These are phyloP conservation scores for Yponomeuta cagnagella DNA, from an alignment of 2,888 invertebrate genomes.

Conservation along the genomic window DNA sequence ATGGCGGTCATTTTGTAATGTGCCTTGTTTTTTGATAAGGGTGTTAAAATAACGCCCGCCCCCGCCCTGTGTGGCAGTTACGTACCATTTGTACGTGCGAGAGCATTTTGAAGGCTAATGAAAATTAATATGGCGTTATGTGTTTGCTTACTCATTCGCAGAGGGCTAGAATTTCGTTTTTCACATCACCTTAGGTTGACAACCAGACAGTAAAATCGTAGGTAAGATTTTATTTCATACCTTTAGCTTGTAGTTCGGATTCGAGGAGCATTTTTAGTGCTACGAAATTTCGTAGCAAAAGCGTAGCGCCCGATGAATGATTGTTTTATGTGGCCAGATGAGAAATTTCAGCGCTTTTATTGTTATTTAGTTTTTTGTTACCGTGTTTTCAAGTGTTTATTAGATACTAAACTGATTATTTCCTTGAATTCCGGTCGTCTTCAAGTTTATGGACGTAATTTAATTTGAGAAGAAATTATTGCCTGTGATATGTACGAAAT, in stretches of 20 bases:
- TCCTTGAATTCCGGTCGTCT: background rate
- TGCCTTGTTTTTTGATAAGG: slow-evolving; percentile 76
- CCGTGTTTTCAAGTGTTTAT: background rate
- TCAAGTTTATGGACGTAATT: background rate
- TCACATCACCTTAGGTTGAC: background rate
- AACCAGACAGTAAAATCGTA: background rate
- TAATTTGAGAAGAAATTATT: background rate
- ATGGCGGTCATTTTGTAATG: slow-evolving; percentile 73
- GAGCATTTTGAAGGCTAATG: slow-evolving; percentile 65
- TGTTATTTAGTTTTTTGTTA: background rate
- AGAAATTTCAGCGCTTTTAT: background rate
- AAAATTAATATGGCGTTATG: slow-evolving; percentile 39
- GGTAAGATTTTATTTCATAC: background rate
- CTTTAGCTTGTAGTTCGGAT: background rate
- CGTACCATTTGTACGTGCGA: slow-evolving; percentile 58
- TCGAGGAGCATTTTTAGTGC: background rate
- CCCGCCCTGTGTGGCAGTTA: slow-evolving; percentile 56
- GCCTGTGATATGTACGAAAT: background rate
- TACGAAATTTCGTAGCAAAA: slow-evolving; percentile 15
- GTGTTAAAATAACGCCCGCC: slow-evolving; percentile 69
- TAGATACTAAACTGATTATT: background rate
- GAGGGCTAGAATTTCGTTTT: background rate
- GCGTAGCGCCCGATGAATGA: background rate
- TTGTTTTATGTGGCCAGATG: background rate
- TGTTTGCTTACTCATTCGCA: background rate